Evolutionary conservation across 2,888 invertebrate genomes (phyloP).

Genomic region (Agonum fuliginosum): DNA sequence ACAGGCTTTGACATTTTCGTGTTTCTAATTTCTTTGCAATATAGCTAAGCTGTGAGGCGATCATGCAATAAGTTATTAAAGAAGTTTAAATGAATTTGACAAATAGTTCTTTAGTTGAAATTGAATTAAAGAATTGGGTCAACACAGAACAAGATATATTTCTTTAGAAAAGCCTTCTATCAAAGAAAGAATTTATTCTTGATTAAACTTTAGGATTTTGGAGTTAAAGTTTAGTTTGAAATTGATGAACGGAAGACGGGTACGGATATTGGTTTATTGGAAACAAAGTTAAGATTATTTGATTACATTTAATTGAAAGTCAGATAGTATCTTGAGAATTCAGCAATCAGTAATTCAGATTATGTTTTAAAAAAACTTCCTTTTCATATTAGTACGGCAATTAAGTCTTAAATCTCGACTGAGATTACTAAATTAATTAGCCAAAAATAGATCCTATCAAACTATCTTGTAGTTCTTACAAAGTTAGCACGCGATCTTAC

Average conservation of each 20-base stretch:
- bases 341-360: neutral
- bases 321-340: neutral
- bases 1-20: no score
- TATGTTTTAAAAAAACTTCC: neutral
- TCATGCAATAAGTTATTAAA: neutral
- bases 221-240: slow-evolving; percentile 30
- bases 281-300: slow-evolving; percentile 14
- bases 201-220: slow-evolving; percentile 21
- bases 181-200: slow-evolving; percentile 14
- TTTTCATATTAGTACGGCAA: neutral
- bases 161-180: neutral
- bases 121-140: neutral
- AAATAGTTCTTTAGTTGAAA: slow-evolving; percentile 1
- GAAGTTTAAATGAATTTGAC: slow-evolving; percentile 1
- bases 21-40: neutral
- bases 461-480: neutral
- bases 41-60: neutral
- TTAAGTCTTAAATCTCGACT: neutral
- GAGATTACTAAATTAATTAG: slow-evolving; percentile 2
- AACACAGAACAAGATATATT: neutral
- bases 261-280: slow-evolving; percentile 1
- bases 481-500: neutral
- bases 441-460: neutral
- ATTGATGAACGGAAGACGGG: slow-evolving; percentile 8
- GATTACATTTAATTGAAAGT: slow-evolving; percentile 13